These are phyloP conservation scores for Lepus timidus DNA, from an alignment of 2,113 vertebrate species.

Conservation along the genomic window DNA sequence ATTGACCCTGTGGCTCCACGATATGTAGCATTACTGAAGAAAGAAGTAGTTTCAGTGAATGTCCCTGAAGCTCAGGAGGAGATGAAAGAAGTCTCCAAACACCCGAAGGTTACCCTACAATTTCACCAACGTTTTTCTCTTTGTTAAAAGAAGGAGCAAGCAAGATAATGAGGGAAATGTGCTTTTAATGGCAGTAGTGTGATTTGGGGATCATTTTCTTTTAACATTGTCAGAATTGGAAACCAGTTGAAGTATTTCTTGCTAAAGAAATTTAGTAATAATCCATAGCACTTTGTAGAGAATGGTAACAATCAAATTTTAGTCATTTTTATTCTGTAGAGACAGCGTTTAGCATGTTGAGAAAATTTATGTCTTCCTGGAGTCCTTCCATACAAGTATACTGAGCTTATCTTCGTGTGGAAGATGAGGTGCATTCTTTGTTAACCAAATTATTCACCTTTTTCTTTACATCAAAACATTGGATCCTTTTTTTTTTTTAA, in stretches of 20 bases:
- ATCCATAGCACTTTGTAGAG: not conserved
- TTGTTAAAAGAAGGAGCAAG: not conserved
- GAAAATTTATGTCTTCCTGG: not conserved
- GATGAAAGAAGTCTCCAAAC: conserved; percentile 96
- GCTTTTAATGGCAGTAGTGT: not conserved
- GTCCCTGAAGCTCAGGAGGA: conserved; percentile 93
- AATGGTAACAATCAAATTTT: not conserved
- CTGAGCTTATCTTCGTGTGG: not conserved
- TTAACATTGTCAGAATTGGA: not conserved
- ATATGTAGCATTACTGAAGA: conserved; percentile 93
- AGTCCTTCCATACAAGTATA: not conserved
- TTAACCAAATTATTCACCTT: not conserved
- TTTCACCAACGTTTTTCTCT: not conserved
- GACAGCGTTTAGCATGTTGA: not conserved
- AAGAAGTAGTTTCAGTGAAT: conserved; percentile 92
- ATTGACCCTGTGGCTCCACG: conserved; percentile 97
- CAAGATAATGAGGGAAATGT: not conserved
- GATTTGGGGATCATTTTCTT: not conserved
- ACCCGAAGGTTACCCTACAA: conserved; percentile 95
- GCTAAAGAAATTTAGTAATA: not conserved
- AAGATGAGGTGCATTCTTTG: not conserved
- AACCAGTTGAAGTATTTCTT: conserved; percentile 18
- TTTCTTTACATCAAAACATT: conserved; percentile 10
- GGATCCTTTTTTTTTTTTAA: not conserved
- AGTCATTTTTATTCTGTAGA: not conserved